A percentile compares a stretch with the other conserved stretches of the same genome.
phyloP scores from a whole-genome alignment of 2,888 invertebrate genomes.

The Pediacus dermestoides region DNA sequence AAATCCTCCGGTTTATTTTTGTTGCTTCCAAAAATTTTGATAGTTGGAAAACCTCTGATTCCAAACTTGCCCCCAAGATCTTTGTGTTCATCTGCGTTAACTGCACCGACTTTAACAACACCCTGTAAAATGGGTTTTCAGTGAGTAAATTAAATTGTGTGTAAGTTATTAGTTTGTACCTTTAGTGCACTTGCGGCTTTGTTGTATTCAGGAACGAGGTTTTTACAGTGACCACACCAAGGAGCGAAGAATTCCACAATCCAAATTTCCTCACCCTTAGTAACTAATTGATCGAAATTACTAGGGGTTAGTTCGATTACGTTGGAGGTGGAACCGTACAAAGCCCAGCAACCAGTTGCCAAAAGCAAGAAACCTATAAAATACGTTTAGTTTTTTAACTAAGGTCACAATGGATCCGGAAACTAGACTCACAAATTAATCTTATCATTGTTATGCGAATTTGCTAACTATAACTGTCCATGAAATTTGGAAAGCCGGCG shows the following conservation, averaged over 20 bases:
- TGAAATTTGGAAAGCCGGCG: not conserved
- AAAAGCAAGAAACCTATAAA: not conserved
- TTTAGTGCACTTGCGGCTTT: conserved; percentile 91
- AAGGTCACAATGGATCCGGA: too few relatives aligned
- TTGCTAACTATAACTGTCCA: too few relatives aligned
- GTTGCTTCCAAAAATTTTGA: conserved; percentile 87
- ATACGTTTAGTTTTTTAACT: too few relatives aligned
- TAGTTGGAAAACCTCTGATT: conserved; percentile 90
- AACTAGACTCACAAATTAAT: conserved; percentile 2
- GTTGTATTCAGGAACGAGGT: conserved; percentile 86
- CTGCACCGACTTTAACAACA: conserved; percentile 88
- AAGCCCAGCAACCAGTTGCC: conserved; percentile 36
- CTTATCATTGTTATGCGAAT: too few relatives aligned
- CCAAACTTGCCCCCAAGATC: conserved; percentile 75
- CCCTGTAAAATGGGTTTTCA: conserved; percentile 68
- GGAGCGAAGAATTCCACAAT: conserved; percentile 95
- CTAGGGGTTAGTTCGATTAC: conserved; percentile 82
- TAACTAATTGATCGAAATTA: conserved; percentile 83
- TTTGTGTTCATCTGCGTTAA: conserved; percentile 88
- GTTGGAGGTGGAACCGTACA: conserved; percentile 69
- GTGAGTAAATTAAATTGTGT: too few relatives aligned
- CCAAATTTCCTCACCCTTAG: conserved; percentile 85
- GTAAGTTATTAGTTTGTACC: conserved; percentile 54
- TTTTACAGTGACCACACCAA: conserved; percentile 93
- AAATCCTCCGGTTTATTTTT: conserved; percentile 82